Conservation (phyloP, 2,797 vertebrate species). For the Caiman crocodilus region DNA sequence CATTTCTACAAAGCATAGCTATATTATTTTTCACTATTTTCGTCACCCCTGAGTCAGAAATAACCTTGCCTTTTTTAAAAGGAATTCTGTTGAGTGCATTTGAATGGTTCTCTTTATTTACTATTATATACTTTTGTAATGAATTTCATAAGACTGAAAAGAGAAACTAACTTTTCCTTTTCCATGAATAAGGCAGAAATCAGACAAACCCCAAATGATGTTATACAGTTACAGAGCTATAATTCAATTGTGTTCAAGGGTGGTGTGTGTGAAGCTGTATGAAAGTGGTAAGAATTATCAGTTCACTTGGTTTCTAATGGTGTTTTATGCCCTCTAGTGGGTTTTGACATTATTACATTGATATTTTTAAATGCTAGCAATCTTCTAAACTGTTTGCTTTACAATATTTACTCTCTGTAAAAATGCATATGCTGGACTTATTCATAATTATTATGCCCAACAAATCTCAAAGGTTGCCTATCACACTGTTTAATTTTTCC, state of each 20-base stretch:
- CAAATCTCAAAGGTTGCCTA: fast-evolving
- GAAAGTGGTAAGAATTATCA: neutral
- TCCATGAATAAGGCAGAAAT: constrained; percentile 4
- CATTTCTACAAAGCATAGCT: neutral
- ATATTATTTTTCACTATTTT: neutral
- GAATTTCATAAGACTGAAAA: constrained; percentile 42
- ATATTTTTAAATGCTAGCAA: neutral
- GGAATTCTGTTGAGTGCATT: neutral
- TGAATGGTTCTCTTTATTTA: constrained; percentile 20
- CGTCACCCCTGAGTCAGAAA: neutral
- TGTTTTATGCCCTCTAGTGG: constrained; percentile 81
- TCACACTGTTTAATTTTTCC: neutral
- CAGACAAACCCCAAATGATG: constrained; percentile 38
- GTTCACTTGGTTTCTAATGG: constrained; percentile 70
- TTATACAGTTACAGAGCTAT: constrained; percentile 25
- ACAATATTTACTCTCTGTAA: neutral
- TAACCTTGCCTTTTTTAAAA: constrained; percentile 37
- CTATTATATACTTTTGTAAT: constrained; percentile 20
- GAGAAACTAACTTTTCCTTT: constrained; percentile 15
- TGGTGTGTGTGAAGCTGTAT: neutral
- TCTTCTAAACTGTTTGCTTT: fast-evolving
- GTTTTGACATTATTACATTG: neutral
- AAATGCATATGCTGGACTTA: neutral
- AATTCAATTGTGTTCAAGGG: constrained; percentile 48
- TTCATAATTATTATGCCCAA: neutral